Percentiles rank a stretch among this genome's conserved stretches.
These are phyloP conservation scores for Macrosoma leucophasiata DNA, from an alignment of 2,888 invertebrate species.

Conservation along the genomic window DNA sequence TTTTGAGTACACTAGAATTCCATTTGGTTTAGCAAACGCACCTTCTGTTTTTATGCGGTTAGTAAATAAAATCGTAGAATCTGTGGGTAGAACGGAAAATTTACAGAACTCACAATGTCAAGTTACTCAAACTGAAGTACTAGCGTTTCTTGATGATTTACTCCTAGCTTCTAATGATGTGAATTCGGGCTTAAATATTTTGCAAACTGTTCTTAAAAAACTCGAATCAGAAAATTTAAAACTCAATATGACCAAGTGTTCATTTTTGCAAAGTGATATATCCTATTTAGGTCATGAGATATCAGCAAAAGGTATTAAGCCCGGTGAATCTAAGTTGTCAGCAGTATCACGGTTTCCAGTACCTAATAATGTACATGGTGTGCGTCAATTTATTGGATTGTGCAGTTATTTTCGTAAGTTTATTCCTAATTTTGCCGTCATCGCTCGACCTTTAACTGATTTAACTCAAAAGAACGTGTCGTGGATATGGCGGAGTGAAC, in stretches of 20 bases:
- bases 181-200: too few species aligned
- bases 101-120: too few species aligned
- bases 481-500: constrained; percentile 22
- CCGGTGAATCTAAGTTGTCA: constrained; percentile 20
- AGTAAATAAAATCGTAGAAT: too few species aligned
- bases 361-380: constrained; percentile 26
- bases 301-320: constrained; percentile 22
- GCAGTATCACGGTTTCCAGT: constrained; percentile 24
- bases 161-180: too few species aligned
- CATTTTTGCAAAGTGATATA: constrained; percentile 25
- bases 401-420: constrained; percentile 22
- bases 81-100: too few species aligned
- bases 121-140: too few species aligned
- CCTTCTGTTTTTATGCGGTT: too few species aligned
- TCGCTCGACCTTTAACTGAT: constrained; percentile 27
- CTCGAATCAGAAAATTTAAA: constrained; percentile 20
- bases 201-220: constrained; percentile 13
- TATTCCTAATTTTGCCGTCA: constrained; percentile 27
- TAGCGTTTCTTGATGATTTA: too few species aligned
- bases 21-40: neutral
- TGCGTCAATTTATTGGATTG: constrained; percentile 29
- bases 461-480: constrained; percentile 24
- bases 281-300: constrained; percentile 29
- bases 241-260: constrained; percentile 28
- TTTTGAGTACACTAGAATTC: neutral